Conservation (phyloP, 2,888 invertebrate species). For the Dyspetes luteomarginatus region DNA sequence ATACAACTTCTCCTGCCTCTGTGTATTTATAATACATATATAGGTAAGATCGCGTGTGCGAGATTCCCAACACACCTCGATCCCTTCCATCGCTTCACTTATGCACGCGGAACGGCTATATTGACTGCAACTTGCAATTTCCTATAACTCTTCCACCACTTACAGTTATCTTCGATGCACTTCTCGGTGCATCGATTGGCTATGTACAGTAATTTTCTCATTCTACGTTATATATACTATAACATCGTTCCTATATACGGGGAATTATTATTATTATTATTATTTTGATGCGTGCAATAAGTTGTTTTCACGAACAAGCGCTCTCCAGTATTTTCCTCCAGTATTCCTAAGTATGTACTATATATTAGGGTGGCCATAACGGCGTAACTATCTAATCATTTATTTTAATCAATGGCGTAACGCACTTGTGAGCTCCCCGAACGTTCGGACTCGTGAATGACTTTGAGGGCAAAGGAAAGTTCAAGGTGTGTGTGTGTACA, state of each 20-base stretch:
- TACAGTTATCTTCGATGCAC: conserved; percentile 58
- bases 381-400: conserved; percentile 59
- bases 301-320: conserved; percentile 17
- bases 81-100: conserved; percentile 42
- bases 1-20: not conserved
- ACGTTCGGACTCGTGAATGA: conserved; percentile 54
- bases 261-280: conserved; percentile 28
- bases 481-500: conserved; percentile 73
- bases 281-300: not conserved
- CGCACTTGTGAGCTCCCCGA: conserved; percentile 41
- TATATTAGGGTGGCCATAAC: conserved; percentile 29
- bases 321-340: not conserved
- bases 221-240: conserved; percentile 6
- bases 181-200: conserved; percentile 53
- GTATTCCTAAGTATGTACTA: not conserved
- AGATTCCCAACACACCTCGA: conserved; percentile 56
- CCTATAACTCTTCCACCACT: conserved; percentile 53
- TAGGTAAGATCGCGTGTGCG: conserved; percentile 57
- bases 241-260: not conserved
- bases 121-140: conserved; percentile 58
- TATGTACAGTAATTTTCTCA: conserved; percentile 51
- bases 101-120: conserved; percentile 40
- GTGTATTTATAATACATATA: not conserved
- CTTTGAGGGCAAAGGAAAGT: conserved; percentile 70
- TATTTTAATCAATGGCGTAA: conserved; percentile 69